Percentiles rank a stretch among this genome's conserved stretches.
phyloP scores from a whole-genome alignment of 2,113 vertebrate species.

The Castor canadensis region DNA sequence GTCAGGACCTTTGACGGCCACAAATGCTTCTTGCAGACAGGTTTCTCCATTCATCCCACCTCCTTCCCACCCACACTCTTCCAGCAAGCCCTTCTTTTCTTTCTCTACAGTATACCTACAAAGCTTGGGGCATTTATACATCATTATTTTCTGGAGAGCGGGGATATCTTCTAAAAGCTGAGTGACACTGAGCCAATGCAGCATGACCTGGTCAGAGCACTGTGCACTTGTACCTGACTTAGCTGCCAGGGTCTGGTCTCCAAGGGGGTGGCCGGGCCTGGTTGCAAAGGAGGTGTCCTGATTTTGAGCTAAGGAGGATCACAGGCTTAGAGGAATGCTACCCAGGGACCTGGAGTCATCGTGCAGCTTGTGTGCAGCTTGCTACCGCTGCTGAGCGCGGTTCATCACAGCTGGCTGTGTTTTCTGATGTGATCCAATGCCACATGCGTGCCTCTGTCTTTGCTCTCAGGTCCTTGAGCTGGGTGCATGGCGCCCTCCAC shows the following conservation, averaged over 20 bases:
- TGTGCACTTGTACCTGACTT: too few relatives aligned
- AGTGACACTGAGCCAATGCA: not conserved
- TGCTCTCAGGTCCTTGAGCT: not conserved
- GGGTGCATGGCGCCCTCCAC: conserved; percentile 87
- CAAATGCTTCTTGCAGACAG: not conserved
- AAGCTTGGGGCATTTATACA: not conserved
- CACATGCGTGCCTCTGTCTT: conserved; percentile 85
- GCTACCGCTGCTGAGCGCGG: too few relatives aligned
- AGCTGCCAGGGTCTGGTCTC: not conserved
- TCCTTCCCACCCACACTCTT: not conserved
- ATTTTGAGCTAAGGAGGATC: not conserved
- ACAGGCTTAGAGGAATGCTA: not conserved
- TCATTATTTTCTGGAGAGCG: not conserved
- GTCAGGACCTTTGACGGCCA: accelerated
- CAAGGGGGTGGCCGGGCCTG: not conserved
- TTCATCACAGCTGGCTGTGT: too few relatives aligned
- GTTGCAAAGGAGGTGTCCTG: not conserved
- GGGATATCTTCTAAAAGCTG: not conserved
- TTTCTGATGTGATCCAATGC: conserved; percentile 92
- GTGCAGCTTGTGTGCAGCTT: not conserved
- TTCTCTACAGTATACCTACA: not conserved
- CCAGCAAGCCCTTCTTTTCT: not conserved
- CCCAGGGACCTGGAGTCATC: not conserved
- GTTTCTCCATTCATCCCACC: not conserved
- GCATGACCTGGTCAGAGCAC: not conserved